Percentiles rank a stretch among this genome's conserved stretches.
Conservation (phyloP, 2,113 vertebrate species). For the Dasyprocta punctata region DNA sequence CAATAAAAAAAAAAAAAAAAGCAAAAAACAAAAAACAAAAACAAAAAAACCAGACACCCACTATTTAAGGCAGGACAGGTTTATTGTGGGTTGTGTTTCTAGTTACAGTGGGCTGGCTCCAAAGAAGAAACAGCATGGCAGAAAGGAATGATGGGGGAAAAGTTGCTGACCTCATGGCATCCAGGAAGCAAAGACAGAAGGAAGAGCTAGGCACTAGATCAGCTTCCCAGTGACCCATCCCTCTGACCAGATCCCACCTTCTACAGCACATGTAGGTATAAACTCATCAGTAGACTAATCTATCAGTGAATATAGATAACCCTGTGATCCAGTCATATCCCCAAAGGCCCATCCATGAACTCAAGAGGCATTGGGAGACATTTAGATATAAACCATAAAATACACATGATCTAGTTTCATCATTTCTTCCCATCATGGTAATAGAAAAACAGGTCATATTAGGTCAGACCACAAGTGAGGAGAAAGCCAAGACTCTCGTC, state of each 20-base stretch:
- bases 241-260: not conserved
- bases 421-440: too few relatives aligned
- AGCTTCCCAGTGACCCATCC: too few relatives aligned
- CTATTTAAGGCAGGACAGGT: not conserved
- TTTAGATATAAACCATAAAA: not conserved
- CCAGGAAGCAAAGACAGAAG: not conserved
- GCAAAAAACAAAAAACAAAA: too few relatives aligned
- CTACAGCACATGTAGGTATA: not conserved
- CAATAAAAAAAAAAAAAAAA: too few relatives aligned
- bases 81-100: not conserved
- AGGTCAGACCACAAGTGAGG: not conserved
- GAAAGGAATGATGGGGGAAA: not conserved
- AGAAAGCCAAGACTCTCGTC: not conserved
- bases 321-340: not conserved
- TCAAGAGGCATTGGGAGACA: not conserved
- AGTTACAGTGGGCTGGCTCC: not conserved
- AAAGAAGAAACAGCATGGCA: not conserved
- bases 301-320: not conserved
- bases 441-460: not conserved
- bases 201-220: not conserved
- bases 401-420: not conserved
- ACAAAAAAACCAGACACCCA: not conserved
- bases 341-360: not conserved
- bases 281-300: not conserved
- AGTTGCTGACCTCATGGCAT: not conserved